A percentile compares a stretch with the other conserved stretches of the same genome.
Evolutionary conservation across 2,113 vertebrate genomes (phyloP).

Genomic region (Candoia aspera): DNA sequence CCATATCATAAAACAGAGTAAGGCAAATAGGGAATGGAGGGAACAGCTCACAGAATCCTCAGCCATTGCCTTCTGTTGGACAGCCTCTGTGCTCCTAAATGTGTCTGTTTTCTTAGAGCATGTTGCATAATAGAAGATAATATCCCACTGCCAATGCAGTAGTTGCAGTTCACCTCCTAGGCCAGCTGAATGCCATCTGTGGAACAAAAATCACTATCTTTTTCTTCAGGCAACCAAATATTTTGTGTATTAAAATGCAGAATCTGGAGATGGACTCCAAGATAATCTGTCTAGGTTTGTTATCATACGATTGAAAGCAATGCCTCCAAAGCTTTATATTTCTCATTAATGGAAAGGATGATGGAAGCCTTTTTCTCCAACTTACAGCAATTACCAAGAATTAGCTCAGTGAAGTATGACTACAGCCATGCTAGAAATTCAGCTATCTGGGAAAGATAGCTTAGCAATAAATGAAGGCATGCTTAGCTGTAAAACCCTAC

Average conservation of each 20-base stretch:
- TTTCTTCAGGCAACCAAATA: background rate
- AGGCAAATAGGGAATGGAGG: too few relatives aligned
- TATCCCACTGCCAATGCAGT: too few relatives aligned
- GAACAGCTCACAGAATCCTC: too few relatives aligned
- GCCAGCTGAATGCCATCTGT: too few relatives aligned
- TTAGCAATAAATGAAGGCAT: background rate
- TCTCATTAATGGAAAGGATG: background rate
- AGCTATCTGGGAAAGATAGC: constrained; percentile 16
- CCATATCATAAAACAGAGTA: too few relatives aligned
- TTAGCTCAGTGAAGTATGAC: constrained; percentile 17
- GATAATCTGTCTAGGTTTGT: background rate
- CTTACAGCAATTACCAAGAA: background rate
- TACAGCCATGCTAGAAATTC: background rate
- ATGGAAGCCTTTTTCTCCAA: background rate
- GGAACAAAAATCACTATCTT: background rate
- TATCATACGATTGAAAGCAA: background rate
- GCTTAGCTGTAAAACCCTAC: constrained; percentile 1
- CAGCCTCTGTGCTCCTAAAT: too few relatives aligned
- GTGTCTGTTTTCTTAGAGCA: too few relatives aligned
- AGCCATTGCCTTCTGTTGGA: too few relatives aligned
- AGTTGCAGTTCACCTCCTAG: background rate
- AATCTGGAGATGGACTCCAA: background rate
- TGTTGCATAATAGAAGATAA: too few relatives aligned
- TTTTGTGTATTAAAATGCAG: background rate
- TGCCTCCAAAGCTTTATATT: background rate